Conservation (phyloP, 2,888 invertebrate genomes). For the Phlogophora meticulosa region DNA sequence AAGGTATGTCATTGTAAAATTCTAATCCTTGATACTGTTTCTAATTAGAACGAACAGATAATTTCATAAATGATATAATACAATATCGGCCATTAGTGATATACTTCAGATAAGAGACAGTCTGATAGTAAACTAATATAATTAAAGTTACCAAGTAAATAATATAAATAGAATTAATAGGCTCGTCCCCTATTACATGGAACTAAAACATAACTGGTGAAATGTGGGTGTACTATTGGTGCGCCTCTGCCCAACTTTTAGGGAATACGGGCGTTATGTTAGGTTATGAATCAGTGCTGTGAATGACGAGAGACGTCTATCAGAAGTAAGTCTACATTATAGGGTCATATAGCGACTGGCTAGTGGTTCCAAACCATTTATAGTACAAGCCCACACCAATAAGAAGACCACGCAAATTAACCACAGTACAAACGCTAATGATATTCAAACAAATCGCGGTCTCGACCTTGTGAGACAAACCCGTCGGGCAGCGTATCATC, state of each 20-base stretch:
- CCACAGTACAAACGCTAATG: conserved; percentile 53
- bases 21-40: conserved; percentile 54
- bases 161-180: no score
- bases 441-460: conserved; percentile 65
- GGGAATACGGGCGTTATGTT: no score
- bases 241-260: no score
- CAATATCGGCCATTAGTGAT: conserved; percentile 39
- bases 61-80: conserved; percentile 41
- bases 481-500: conserved; percentile 60
- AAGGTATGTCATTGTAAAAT: conserved; percentile 34
- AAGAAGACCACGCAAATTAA: conserved; percentile 26
- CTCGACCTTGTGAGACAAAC: conserved; percentile 66
- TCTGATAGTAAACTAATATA: conserved; percentile 14
- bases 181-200: no score
- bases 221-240: no score
- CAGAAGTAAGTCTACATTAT: not conserved
- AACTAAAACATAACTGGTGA: no score
- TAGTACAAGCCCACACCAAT: conserved; percentile 5
- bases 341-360: not conserved
- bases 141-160: not conserved
- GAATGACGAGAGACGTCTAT: not conserved
- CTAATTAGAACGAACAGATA: conserved; percentile 56
- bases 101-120: conserved; percentile 48
- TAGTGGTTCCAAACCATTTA: conserved; percentile 18
- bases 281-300: not conserved